Evolutionary conservation across 2,113 vertebrate species (phyloP).

Genomic region (Neogobius melanostomus): DNA sequence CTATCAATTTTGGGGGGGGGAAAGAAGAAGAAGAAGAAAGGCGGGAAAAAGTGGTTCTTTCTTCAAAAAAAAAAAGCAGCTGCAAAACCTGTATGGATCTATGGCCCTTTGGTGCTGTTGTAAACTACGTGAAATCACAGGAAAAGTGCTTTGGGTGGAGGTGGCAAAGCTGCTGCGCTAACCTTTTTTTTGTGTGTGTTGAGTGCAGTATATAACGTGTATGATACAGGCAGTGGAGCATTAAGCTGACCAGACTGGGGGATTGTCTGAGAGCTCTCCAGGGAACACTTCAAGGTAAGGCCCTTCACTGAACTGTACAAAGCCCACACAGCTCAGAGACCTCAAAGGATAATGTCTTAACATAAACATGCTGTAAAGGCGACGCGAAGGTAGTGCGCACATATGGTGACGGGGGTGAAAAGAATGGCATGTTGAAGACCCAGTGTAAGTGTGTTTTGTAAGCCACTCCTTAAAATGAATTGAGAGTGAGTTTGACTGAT

Average conservation of each 20-base stretch:
- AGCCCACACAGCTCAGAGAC: neutral
- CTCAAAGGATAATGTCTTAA: neutral
- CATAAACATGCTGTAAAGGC: neutral
- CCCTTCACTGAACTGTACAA: neutral
- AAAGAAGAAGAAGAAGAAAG: too few relatives aligned
- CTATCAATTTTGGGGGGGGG: too few relatives aligned
- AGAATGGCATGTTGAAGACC: neutral
- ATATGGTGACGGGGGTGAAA: neutral
- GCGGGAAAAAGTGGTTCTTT: too few relatives aligned
- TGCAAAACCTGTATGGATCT: neutral
- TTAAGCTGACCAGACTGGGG: neutral
- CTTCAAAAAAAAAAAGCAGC: too few relatives aligned
- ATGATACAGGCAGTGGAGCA: neutral
- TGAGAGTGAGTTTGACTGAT: neutral
- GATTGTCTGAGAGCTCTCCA: neutral
- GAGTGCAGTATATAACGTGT: neutral
- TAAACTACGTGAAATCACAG: neutral
- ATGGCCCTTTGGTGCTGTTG: neutral
- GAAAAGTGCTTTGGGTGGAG: neutral
- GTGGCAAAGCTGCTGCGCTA: neutral
- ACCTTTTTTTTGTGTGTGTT: neutral
- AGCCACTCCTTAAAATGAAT: neutral
- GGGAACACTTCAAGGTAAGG: slow-evolving; percentile 2
- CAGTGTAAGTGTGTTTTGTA: neutral
- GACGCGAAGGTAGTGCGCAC: neutral